Conservation (phyloP, 2,888 invertebrate genomes). For the Actias luna region DNA sequence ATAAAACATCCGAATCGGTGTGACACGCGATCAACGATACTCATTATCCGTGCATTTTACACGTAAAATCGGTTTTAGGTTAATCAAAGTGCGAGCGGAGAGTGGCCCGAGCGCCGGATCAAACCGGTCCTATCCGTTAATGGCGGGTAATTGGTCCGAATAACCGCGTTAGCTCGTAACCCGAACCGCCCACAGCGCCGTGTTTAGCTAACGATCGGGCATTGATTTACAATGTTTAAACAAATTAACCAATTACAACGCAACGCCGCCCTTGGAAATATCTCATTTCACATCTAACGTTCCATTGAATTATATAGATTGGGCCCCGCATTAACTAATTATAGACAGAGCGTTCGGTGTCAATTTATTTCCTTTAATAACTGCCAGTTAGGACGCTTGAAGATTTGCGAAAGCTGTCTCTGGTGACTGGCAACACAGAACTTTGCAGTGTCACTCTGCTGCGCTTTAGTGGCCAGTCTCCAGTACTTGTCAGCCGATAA, state of each 20-base stretch:
- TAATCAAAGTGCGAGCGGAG: slow-evolving; percentile 16
- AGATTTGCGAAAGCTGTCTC: too few species aligned
- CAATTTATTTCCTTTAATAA: background rate
- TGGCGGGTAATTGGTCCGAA: slow-evolving; percentile 70
- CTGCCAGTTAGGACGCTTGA: too few species aligned
- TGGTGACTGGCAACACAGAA: too few species aligned
- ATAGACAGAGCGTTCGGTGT: background rate
- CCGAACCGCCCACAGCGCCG: slow-evolving; percentile 35
- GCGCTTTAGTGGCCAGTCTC: too few species aligned
- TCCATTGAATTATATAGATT: slow-evolving; percentile 19
- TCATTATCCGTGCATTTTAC: slow-evolving; percentile 22
- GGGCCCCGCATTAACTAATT: background rate
- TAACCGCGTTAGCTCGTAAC: slow-evolving; percentile 60
- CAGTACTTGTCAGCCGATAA: too few species aligned
- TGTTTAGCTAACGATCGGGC: slow-evolving; percentile 39
- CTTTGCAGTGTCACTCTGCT: too few species aligned
- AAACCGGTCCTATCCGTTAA: slow-evolving; percentile 52
- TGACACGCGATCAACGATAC: background rate
- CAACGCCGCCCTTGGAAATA: slow-evolving; percentile 30
- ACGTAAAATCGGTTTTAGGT: slow-evolving; percentile 9
- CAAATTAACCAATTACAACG: slow-evolving; percentile 45
- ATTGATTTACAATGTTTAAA: slow-evolving; percentile 52
- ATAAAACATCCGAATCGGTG: background rate
- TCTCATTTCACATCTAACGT: slow-evolving; percentile 24
- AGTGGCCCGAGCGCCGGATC: slow-evolving; percentile 27